A percentile compares a stretch with the other conserved stretches of the same genome.
Evolutionary conservation across 2,797 vertebrate genomes (phyloP).

Genomic region (Valencia hispanica): DNA sequence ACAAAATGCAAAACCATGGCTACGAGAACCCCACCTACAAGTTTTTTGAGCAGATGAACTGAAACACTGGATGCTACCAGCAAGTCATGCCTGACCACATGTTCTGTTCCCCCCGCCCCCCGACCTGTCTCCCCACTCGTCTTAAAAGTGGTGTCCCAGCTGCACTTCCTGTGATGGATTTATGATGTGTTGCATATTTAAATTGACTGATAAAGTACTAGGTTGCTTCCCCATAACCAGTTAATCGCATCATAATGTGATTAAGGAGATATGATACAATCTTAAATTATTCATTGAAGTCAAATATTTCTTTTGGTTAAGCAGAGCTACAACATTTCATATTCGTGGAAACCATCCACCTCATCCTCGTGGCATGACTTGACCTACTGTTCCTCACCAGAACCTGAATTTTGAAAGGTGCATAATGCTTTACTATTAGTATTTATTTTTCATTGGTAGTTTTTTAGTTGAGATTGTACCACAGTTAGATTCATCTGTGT

Average conservation of each 20-base stretch:
- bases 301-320: constrained; percentile 44
- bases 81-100: constrained; percentile 69
- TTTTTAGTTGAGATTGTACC: constrained; percentile 68
- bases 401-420: constrained; percentile 65
- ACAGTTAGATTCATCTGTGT: constrained; percentile 73
- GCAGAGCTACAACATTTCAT: constrained; percentile 54
- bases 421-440: constrained; percentile 69
- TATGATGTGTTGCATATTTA: constrained; percentile 62
- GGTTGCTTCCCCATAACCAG: constrained; percentile 42
- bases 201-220: constrained; percentile 64
- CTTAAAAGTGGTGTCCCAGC: constrained; percentile 47
- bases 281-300: constrained; percentile 45
- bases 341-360: constrained; percentile 46
- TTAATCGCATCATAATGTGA: constrained; percentile 63
- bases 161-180: constrained; percentile 63
- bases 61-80: constrained; percentile 64
- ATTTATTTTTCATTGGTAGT: constrained; percentile 71
- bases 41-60: constrained; percentile 98
- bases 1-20: constrained; percentile 95
- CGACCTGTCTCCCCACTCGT: constrained; percentile 2
- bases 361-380: constrained; percentile 72
- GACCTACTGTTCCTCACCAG: constrained; percentile 58
- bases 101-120: constrained; percentile 37
- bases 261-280: constrained; percentile 56
- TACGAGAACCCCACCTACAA: constrained; percentile 99